Evolutionary conservation across 2,113 vertebrate species (phyloP).

Genomic region (Myotis davidii): DNA sequence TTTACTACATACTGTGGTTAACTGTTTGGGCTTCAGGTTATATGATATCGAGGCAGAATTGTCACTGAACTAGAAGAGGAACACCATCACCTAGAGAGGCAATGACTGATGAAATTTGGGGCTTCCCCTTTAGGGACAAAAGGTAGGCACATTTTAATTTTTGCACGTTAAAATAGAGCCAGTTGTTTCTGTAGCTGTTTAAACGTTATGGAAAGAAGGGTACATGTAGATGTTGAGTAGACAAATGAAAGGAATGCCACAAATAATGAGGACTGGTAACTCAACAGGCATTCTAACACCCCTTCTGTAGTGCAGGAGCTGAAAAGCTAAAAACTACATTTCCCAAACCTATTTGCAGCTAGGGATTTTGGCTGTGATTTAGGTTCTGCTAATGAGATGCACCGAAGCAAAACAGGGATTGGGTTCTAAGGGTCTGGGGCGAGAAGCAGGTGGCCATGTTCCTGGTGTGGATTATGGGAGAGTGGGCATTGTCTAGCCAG

Average conservation of each 20-base stretch:
- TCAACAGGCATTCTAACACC: not conserved
- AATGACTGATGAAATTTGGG: not conserved
- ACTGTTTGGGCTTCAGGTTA: not conserved
- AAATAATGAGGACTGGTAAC: not conserved
- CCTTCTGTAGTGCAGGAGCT: not conserved
- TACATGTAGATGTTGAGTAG: not conserved
- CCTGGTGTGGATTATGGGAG: not conserved
- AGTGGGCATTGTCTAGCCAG: not conserved
- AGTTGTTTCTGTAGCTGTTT: not conserved
- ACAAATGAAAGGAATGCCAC: not conserved
- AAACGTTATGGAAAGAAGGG: not conserved
- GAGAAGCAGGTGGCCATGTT: rapidly evolving
- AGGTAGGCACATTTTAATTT: not conserved
- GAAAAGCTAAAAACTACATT: not conserved
- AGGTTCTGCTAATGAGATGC: not conserved
- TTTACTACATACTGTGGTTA: not conserved
- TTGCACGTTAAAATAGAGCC: not conserved
- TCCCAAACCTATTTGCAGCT: not conserved
- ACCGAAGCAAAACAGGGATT: not conserved
- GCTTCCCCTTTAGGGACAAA: not conserved
- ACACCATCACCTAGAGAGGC: not conserved
- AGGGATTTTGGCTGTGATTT: not conserved
- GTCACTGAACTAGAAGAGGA: not conserved
- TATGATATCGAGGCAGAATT: not conserved
- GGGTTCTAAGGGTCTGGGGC: not conserved